phyloP scores from a whole-genome alignment of 2,888 invertebrate genomes.

The Oegoconia quadripuncta region DNA sequence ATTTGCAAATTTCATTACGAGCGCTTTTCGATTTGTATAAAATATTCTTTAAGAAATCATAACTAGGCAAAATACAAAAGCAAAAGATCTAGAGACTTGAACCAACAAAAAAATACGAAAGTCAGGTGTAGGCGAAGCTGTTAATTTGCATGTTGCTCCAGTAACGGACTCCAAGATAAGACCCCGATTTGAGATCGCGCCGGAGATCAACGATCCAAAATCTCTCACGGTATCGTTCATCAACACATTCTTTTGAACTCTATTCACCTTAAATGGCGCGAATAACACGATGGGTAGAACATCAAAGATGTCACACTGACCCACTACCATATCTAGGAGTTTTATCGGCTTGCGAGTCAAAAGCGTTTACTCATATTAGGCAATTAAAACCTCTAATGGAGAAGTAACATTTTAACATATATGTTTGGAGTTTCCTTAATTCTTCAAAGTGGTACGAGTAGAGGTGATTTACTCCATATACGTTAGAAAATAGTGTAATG shows the following conservation, averaged over 20 bases:
- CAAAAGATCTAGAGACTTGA: constrained; percentile 20
- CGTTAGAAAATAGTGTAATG: constrained; percentile 48
- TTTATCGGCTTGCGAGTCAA: constrained; percentile 26
- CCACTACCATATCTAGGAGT: constrained; percentile 27
- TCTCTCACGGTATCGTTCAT: constrained; percentile 36
- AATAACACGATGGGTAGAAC: constrained; percentile 28
- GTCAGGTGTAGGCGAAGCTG: constrained; percentile 35
- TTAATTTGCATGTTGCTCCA: constrained; percentile 55
- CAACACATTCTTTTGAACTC: constrained; percentile 41
- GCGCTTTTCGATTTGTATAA: too few relatives aligned
- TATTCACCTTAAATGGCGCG: constrained; percentile 39
- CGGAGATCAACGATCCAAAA: constrained; percentile 43
- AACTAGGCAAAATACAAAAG: too few relatives aligned
- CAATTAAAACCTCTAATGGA: constrained; percentile 34
- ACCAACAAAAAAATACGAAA: constrained; percentile 27
- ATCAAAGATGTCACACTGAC: constrained; percentile 36
- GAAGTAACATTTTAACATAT: constrained; percentile 19
- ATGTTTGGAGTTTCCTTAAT: constrained; percentile 12
- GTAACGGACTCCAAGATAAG: constrained; percentile 48
- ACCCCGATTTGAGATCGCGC: constrained; percentile 46
- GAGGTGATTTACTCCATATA: constrained; percentile 14
- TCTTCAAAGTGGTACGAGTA: neutral
- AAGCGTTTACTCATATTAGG: constrained; percentile 22
- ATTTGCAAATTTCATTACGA: too few relatives aligned
- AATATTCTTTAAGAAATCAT: too few relatives aligned